These are phyloP conservation scores for Gorsachius goisagi DNA, from an alignment of 2,113 vertebrate species.

Conservation along the genomic window DNA sequence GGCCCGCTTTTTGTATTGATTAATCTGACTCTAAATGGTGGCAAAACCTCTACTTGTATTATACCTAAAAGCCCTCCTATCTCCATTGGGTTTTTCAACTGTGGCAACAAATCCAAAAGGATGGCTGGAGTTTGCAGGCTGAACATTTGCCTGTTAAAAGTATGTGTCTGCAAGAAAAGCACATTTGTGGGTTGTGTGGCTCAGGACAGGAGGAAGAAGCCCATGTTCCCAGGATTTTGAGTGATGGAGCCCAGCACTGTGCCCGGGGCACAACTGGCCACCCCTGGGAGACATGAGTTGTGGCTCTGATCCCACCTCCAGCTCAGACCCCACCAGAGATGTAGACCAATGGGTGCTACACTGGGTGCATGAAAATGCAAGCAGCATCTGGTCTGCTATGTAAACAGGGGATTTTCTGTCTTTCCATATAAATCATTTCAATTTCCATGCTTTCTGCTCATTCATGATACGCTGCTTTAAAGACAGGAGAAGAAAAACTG, in stretches of 20 bases:
- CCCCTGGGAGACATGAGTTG: background rate
- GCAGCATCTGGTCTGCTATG: background rate
- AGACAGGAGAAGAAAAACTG: background rate
- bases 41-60: background rate
- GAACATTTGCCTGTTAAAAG: background rate
- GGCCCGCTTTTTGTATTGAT: background rate
- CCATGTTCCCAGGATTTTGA: background rate
- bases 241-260: background rate
- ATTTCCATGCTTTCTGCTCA: background rate
- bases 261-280: background rate
- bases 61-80: background rate
- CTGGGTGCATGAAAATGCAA: background rate
- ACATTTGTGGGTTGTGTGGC: background rate
- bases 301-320: background rate
- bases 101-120: background rate
- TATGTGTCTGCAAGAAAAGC: background rate
- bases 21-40: background rate
- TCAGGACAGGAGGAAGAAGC: background rate
- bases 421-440: background rate
- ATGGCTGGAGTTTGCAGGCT: background rate
- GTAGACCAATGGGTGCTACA: background rate
- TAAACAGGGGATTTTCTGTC: background rate
- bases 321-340: background rate
- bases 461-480: background rate
- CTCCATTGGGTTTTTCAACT: background rate